A percentile compares a stretch with the other conserved stretches of the same genome.
Evolutionary conservation across 2,888 invertebrate genomes (phyloP).

Genomic region (Drosophila testacea): DNA sequence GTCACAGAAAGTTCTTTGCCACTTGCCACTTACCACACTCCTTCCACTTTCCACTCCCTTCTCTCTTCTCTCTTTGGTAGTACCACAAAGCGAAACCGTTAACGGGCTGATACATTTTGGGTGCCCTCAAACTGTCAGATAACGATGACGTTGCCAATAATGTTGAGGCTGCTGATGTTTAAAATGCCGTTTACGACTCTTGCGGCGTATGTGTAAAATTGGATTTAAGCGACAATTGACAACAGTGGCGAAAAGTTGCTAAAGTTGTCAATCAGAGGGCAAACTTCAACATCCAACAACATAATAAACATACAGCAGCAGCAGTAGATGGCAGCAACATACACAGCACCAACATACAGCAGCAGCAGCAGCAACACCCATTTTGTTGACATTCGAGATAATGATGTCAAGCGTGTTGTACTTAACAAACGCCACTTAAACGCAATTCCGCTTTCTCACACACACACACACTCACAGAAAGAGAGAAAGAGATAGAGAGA

Average conservation of each 20-base stretch:
- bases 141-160: slow-evolving; percentile 76
- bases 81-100: slow-evolving; percentile 42
- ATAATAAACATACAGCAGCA: slow-evolving; percentile 45
- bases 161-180: slow-evolving; percentile 54
- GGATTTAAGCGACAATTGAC: slow-evolving; percentile 80
- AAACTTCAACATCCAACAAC: slow-evolving; percentile 63
- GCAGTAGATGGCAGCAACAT: not conserved
- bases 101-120: slow-evolving; percentile 61
- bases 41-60: not conserved
- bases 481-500: not conserved
- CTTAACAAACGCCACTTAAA: slow-evolving; percentile 78
- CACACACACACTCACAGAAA: slow-evolving; percentile 8
- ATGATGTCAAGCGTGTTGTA: slow-evolving; percentile 76
- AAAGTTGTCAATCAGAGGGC: slow-evolving; percentile 70
- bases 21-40: slow-evolving; percentile 4
- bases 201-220: slow-evolving; percentile 64
- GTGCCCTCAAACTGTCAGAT: slow-evolving; percentile 66
- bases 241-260: slow-evolving; percentile 60
- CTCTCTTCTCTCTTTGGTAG: not conserved
- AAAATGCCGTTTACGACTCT: slow-evolving; percentile 67
- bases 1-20: slow-evolving; percentile 50
- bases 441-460: slow-evolving; percentile 42
- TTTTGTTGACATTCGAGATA: slow-evolving; percentile 75
- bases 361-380: slow-evolving; percentile 29
- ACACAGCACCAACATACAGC: slow-evolving; percentile 32